phyloP scores from a whole-genome alignment of 2,888 invertebrate species.

The Chloromyia formosa region DNA sequence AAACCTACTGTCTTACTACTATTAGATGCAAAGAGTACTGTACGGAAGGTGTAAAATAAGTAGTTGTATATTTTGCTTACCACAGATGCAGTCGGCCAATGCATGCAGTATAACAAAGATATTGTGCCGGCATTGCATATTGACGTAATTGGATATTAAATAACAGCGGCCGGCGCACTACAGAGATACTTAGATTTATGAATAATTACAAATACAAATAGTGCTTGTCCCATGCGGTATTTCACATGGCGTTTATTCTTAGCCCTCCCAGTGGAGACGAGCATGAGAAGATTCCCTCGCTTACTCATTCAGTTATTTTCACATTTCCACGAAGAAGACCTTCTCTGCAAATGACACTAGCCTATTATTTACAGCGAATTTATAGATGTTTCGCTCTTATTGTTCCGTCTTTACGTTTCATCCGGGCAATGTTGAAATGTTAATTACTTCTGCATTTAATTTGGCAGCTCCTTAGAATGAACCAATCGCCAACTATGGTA shows the following conservation, averaged over 20 bases:
- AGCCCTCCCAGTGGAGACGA: too few species aligned
- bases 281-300: not conserved
- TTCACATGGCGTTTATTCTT: not conserved
- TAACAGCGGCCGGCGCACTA: too few species aligned
- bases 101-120: too few species aligned
- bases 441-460: slow-evolving; percentile 12
- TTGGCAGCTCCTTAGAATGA: not conserved
- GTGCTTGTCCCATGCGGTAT: not conserved
- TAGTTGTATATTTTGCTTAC: too few species aligned
- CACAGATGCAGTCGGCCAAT: too few species aligned
- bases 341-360: not conserved
- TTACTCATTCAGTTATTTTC: not conserved
- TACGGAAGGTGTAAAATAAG: too few species aligned
- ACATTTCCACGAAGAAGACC: not conserved
- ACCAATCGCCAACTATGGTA: not conserved
- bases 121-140: too few species aligned
- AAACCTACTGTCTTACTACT: too few species aligned
- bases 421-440: slow-evolving; percentile 3
- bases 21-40: too few species aligned
- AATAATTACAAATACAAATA: not conserved
- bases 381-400: not conserved
- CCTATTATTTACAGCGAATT: not conserved
- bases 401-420: not conserved
- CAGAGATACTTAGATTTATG: not conserved
- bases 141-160: too few species aligned